Base-by-base conservation (phyloP, 2,113 vertebrate genomes). In the Daboia siamensis region DNA sequence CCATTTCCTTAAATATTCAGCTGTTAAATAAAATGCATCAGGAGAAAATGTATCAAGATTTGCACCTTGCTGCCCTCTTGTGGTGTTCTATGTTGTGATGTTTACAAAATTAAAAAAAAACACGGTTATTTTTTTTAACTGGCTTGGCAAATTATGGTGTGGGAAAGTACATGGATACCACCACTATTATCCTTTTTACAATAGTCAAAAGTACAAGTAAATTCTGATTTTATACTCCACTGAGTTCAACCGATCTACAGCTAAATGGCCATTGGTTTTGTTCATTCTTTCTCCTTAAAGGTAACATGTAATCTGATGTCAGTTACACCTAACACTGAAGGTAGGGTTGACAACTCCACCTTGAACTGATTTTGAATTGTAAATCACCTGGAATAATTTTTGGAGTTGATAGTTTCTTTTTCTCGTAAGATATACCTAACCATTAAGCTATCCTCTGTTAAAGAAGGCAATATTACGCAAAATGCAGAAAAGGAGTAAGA, bases 11-110 rank as follows among this genome's bases (percentile, higher is more conserved):
- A 21, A 80, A 20, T 44, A 80, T 39, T 39, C 17, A 80, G 74
- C 74, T 80, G 74, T 80, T 80, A 80, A 80, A 80, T 80, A 80
- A 80, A 17, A 80, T 17, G 13, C 13, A 21, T 54, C n/a, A 11
- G 4, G 11, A 12, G 12, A 56, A 55, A 2, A 51, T 64, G 54
- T 0, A 0, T 12, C 64, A 96, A 94, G 44, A 90, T 80, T 92
- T 94, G 92, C 26, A 1, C 92, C 90, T 64, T 87, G 93, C 93
- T 94, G 12, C 95, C 96, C 94, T 91, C 96, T 95, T 54, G 93
- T 91, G 96, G 95, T 51, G 4, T 80, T 48, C 0, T 92, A 59
- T 51, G 94, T 92, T 94, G 74, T 93, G 95, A 0, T 1, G 15
- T 33, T 15, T n/a, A 51, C 48, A 33, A 46, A 20, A 29, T 69